phyloP scores from a whole-genome alignment of 2,113 vertebrate species.

The Pedionomus torquatus region DNA sequence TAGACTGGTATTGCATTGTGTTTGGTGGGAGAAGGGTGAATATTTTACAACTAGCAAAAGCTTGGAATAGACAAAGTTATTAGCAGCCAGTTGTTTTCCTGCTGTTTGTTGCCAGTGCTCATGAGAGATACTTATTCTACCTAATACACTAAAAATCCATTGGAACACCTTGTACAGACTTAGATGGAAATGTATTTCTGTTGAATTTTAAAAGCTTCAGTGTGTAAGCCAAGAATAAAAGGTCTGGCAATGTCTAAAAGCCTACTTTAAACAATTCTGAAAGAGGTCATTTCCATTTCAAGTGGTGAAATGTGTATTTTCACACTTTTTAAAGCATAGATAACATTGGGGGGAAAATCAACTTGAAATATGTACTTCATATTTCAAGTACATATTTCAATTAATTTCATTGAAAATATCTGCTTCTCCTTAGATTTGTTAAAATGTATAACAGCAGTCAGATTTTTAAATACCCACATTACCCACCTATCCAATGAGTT shows the following conservation, averaged over 20 bases:
- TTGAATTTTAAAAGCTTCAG: background rate
- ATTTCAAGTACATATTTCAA: too few species aligned
- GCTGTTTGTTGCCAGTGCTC: background rate
- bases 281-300: background rate
- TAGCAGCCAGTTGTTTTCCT: background rate
- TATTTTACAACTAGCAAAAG: background rate
- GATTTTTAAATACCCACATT: background rate
- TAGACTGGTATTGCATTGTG: slow-evolving; percentile 14
- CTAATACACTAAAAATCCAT: background rate
- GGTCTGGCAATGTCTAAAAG: background rate
- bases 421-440: background rate
- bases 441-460: background rate
- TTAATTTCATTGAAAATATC: background rate
- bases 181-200: background rate
- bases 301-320: background rate
- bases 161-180: background rate
- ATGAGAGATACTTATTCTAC: background rate
- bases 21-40: slow-evolving; percentile 32
- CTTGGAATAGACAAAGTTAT: background rate
- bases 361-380: background rate
- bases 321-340: background rate
- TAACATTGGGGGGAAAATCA: background rate
- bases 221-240: background rate
- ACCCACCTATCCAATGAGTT: background rate
- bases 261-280: background rate